Evolutionary conservation across 2,888 invertebrate genomes (phyloP), one percentile per base, ranked within the genome.

Genomic region (Vesta saturnalis): DNA sequence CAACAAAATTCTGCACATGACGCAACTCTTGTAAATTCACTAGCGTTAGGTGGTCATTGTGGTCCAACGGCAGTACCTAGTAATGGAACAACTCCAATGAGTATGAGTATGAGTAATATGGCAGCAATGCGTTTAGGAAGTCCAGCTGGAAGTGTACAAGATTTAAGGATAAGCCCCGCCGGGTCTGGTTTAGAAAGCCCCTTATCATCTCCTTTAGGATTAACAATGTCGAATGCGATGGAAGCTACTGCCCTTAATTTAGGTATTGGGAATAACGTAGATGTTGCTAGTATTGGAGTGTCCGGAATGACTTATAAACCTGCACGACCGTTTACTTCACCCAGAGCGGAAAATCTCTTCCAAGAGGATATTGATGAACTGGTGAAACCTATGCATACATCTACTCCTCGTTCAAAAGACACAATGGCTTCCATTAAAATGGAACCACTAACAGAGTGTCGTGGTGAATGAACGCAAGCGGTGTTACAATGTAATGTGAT

Each of bases 391-490:
- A 89, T 80, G 83, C 87, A 77, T 83, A 83, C 72, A 77, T 85
- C 76, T 80, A 85, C 73, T 82, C 78, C 77, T 67, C 85, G 85
- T 77, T 79, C 84, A 72, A 84, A 88, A 79, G 85, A 85, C 76
- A 83, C 88, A 70, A 85, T 87, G 76, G 86, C 90, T 77, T 89
- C 88, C 75, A 91, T 92, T 73, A 92, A 92, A 85, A 87, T 93
- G 83, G 93, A 93, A 83, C 90, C 90, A 69, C 83, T 90, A 67
- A 85, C 89, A 68, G 89, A 89, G 80, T 88, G 88, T 77, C 88
- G 89, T 68, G 90, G 90, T 82, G 89, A 90, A 82, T 91, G 88
- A 77, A 85, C 85, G 77, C 85, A 84, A 80, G 82, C 86, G 82
- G 86, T 80, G 77, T 78, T 81, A 75, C 77, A 81, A 79, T 82